These are phyloP conservation scores for Poeciliopsis gracilis DNA, from an alignment of 2,797 vertebrate species.

Conservation along the genomic window DNA sequence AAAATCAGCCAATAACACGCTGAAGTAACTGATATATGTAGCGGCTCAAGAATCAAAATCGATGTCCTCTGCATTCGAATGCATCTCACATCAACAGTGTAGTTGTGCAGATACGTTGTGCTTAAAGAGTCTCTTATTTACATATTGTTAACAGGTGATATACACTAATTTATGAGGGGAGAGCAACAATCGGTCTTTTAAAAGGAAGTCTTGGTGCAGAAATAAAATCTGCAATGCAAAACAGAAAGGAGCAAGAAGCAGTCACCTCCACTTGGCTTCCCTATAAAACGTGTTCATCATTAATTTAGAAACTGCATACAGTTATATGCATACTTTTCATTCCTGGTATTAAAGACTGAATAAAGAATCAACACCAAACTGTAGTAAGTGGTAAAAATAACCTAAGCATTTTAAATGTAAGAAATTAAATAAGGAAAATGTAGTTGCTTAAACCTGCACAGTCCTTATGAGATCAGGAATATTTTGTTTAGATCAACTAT, in stretches of 20 bases:
- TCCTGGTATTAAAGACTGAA: background rate
- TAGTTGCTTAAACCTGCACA: background rate
- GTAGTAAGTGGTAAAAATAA: background rate
- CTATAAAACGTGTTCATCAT: constrained; percentile 5
- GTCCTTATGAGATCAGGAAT: background rate
- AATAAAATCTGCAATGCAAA: constrained; percentile 61
- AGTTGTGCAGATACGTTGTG: constrained; percentile 19
- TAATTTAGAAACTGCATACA: background rate
- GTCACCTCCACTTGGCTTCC: constrained; percentile 17
- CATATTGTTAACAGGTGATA: constrained; percentile 48
- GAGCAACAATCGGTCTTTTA: constrained; percentile 12
- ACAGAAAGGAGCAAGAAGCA: constrained; percentile 25
- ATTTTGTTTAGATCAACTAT: constrained; percentile 4
- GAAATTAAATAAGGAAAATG: background rate
- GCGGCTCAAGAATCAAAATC: background rate
- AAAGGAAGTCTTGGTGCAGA: constrained; percentile 20
- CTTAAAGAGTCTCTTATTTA: constrained; percentile 40
- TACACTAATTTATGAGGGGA: constrained; percentile 25
- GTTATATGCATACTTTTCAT: background rate
- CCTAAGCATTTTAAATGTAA: background rate
- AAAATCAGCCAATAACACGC: background rate
- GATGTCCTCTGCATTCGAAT: background rate
- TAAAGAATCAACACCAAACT: background rate
- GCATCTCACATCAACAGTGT: constrained; percentile 10
- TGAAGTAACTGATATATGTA: constrained; percentile 6